Evolutionary conservation across 2,888 invertebrate genomes (phyloP).

Genomic region (Pasiphila rectangulata): DNA sequence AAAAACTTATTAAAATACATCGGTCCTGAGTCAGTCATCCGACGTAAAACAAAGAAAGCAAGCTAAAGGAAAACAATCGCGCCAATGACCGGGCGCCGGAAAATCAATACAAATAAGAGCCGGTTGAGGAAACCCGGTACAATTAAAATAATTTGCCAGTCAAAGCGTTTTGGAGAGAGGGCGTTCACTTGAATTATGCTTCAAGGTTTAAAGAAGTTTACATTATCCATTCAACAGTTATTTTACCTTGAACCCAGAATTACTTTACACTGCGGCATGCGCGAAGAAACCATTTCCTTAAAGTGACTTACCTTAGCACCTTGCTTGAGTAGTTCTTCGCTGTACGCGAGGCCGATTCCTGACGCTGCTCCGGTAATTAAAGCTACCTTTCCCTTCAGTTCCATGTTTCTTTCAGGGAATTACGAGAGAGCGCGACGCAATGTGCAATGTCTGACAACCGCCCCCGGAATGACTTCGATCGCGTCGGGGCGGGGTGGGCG

Average conservation of each 20-base stretch:
- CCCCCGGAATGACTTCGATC: conserved; percentile 64
- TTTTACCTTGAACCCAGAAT: conserved; percentile 64
- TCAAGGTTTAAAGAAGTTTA: conserved; percentile 6
- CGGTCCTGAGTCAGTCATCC: too few species aligned
- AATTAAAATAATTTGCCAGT: background rate
- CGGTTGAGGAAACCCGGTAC: conserved; percentile 17
- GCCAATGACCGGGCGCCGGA: conserved; percentile 53
- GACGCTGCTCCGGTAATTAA: conserved; percentile 87
- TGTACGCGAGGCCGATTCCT: conserved; percentile 87
- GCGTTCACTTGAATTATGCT: background rate
- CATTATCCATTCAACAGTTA: conserved; percentile 49
- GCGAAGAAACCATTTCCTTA: conserved; percentile 32
- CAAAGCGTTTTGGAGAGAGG: background rate
- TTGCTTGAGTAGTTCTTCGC: conserved; percentile 85
- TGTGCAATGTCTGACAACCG: conserved; percentile 51
- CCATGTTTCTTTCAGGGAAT: conserved; percentile 73
- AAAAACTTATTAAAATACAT: background rate
- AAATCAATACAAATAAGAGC: conserved; percentile 66
- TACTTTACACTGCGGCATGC: conserved; percentile 34
- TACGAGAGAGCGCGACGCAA: conserved; percentile 52
- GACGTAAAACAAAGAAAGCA: conserved; percentile 32
- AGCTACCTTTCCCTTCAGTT: conserved; percentile 87
- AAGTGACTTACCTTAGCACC: conserved; percentile 84
- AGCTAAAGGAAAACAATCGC: conserved; percentile 51
- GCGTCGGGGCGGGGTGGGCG: conserved; percentile 46